A percentile compares a stretch with the other conserved stretches of the same genome.
These are phyloP conservation scores for Perccottus glenii DNA, from an alignment of 2,113 vertebrate species.

Conservation along the genomic window DNA sequence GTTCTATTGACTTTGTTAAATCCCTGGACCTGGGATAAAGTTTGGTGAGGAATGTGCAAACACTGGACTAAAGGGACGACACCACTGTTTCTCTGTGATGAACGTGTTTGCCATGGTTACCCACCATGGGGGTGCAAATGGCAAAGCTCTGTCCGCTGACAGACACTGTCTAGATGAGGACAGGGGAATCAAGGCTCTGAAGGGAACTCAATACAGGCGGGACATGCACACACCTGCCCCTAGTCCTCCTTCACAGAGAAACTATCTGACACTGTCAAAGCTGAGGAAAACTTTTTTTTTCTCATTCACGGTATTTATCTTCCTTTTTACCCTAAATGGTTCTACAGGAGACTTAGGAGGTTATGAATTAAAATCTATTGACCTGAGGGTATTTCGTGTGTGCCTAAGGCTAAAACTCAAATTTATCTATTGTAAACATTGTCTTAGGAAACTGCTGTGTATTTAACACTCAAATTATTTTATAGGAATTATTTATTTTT, in stretches of 20 bases:
- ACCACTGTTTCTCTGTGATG: conserved; percentile 55
- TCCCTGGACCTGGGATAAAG: conserved; percentile 25
- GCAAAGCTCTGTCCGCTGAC: conserved; percentile 43
- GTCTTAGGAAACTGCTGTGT: too few relatives aligned
- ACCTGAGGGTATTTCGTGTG: too few relatives aligned
- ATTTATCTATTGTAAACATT: too few relatives aligned
- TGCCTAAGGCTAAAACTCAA: too few relatives aligned
- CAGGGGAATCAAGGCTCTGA: conserved; percentile 4
- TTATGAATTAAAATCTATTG: too few relatives aligned
- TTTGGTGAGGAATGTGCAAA: conserved; percentile 52
- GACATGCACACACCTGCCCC: conserved; percentile 59
- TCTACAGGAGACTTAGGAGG: too few relatives aligned
- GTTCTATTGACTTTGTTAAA: conserved; percentile 51
- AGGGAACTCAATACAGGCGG: conserved; percentile 36
- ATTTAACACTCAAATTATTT: too few relatives aligned
- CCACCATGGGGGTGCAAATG: conserved; percentile 42
- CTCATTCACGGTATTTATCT: conserved; percentile 15
- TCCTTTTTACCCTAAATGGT: not conserved
- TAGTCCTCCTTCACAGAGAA: conserved; percentile 30
- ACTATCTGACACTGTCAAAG: conserved; percentile 28
- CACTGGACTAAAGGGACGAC: conserved; percentile 16
- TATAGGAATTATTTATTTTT: not conserved
- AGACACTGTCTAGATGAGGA: conserved; percentile 32
- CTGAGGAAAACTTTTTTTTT: conserved; percentile 23
- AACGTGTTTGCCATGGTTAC: conserved; percentile 60